A percentile compares a stretch with the other conserved stretches of the same genome.
phyloP scores from a whole-genome alignment of 2,888 invertebrate genomes.

The Physocephala rufipes region DNA sequence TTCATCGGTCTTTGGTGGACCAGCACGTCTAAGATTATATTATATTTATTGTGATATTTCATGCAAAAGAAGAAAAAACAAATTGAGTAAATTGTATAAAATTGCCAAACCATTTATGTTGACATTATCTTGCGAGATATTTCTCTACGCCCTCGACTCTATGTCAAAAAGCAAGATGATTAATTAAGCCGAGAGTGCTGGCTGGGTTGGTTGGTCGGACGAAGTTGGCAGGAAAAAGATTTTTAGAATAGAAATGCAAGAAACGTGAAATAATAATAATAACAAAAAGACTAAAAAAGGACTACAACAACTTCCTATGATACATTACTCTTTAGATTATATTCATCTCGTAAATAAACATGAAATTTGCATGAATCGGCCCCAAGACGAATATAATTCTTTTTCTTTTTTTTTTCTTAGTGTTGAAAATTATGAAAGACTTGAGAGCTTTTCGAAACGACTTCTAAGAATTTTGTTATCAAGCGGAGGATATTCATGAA shows the following conservation, averaged over 20 bases:
- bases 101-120: slow-evolving; percentile 66
- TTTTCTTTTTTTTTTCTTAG: too few relatives aligned
- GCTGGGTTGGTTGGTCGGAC: neutral
- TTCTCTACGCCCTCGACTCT: slow-evolving; percentile 41
- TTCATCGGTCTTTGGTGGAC: slow-evolving; percentile 39
- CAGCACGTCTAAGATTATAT: slow-evolving; percentile 48
- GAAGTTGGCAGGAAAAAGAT: neutral
- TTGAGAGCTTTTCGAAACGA: neutral
- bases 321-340: slow-evolving; percentile 44
- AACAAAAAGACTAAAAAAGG: too few relatives aligned
- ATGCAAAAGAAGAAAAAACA: slow-evolving; percentile 54
- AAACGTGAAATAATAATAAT: neutral
- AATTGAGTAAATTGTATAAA: slow-evolving; percentile 61
- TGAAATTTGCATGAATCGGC: slow-evolving; percentile 46
- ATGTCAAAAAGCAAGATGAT: slow-evolving; percentile 42
- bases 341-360: slow-evolving; percentile 41
- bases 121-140: slow-evolving; percentile 65
- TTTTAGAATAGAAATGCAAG: neutral
- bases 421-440: slow-evolving; percentile 4
- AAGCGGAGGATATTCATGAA: too few relatives aligned
- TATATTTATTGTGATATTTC: slow-evolving; percentile 43
- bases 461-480: too few relatives aligned
- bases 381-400: slow-evolving; percentile 49
- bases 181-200: slow-evolving; percentile 48
- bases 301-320: slow-evolving; percentile 29